Conservation (phyloP, 2,797 vertebrate genomes). For the Zalophus californianus region DNA sequence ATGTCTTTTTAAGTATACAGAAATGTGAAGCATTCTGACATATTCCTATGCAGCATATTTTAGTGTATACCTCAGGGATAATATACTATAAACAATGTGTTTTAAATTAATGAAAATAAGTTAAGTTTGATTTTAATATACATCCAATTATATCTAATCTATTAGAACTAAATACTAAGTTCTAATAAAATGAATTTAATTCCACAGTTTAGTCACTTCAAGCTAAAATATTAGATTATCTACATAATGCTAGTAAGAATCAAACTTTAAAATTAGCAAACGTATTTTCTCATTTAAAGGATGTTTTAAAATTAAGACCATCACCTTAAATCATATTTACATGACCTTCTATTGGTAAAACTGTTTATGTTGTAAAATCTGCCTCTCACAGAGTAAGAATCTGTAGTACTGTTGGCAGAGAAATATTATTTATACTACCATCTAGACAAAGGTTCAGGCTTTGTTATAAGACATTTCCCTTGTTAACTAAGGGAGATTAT, state of each 20-base stretch:
- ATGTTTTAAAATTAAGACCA: constrained; percentile 29
- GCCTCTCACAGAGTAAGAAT: constrained; percentile 67
- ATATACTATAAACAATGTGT: neutral
- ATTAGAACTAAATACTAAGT: neutral
- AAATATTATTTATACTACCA: constrained; percentile 72
- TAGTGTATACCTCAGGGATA: neutral
- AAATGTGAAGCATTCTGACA: constrained; percentile 8
- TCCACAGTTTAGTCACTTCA: neutral
- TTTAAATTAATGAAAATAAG: neutral
- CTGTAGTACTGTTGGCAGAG: neutral
- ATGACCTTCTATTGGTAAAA: constrained; percentile 15
- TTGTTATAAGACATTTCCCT: constrained; percentile 34
- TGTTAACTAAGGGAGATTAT: constrained; percentile 5
- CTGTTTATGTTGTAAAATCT: neutral
- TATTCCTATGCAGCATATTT: neutral
- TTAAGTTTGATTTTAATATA: neutral
- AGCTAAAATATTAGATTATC: neutral
- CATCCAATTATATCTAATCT: neutral
- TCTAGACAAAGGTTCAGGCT: constrained; percentile 53
- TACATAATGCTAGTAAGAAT: neutral
- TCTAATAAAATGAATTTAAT: constrained; percentile 28
- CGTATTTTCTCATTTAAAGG: constrained; percentile 33
- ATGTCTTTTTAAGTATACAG: neutral
- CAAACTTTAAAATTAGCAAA: constrained; percentile 33
- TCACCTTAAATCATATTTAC: constrained; percentile 33